Conservation (phyloP, 2,888 invertebrate genomes). For the Orthosia cruda region DNA sequence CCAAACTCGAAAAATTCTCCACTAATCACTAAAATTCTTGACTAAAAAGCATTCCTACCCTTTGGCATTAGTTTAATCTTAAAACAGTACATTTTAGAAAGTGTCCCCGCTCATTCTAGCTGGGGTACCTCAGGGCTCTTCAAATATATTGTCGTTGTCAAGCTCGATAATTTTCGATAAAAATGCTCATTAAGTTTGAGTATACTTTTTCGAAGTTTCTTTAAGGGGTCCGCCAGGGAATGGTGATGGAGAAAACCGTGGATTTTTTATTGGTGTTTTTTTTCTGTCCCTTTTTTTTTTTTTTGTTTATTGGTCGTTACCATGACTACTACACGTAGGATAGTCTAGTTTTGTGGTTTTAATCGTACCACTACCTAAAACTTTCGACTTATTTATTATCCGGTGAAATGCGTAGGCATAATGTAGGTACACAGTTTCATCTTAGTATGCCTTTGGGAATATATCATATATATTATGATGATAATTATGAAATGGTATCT, state of each 20-base stretch:
- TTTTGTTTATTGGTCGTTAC: no score
- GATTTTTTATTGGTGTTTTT: neutral
- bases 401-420: no score
- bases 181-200: constrained; percentile 41
- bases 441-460: no score
- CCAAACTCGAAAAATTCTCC: neutral
- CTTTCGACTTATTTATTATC: no score
- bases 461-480: no score
- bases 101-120: constrained; percentile 1
- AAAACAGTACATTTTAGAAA: constrained; percentile 41
- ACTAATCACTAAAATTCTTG: constrained; percentile 23
- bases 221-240: constrained; percentile 3
- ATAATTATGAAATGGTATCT: no score
- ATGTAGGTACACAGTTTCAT: no score
- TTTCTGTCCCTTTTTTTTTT: no score
- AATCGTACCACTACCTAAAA: no score
- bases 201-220: constrained; percentile 23
- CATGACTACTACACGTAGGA: no score
- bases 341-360: no score
- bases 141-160: constrained; percentile 41
- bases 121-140: neutral
- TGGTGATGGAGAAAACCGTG: neutral
- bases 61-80: constrained; percentile 14
- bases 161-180: constrained; percentile 41
- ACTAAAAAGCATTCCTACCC: constrained; percentile 49